These are phyloP conservation scores for Odobenus rosmarus DNA, from an alignment of 2,113 vertebrate species.

Conservation along the genomic window DNA sequence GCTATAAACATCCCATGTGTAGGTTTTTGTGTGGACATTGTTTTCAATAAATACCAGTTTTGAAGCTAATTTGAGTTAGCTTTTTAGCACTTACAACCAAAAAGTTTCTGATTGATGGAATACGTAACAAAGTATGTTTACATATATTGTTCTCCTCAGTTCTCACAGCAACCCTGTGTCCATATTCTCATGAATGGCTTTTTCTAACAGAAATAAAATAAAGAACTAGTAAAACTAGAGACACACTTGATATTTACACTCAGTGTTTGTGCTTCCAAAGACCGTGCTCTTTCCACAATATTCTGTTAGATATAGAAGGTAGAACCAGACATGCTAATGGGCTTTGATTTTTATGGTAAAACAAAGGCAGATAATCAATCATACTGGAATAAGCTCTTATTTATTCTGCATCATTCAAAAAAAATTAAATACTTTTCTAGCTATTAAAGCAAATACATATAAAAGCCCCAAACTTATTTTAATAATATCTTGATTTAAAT, in stretches of 20 bases:
- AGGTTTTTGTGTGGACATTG: background rate
- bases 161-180: background rate
- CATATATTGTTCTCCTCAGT: background rate
- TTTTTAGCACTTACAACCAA: background rate
- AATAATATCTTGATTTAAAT: background rate
- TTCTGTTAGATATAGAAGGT: background rate
- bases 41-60: background rate
- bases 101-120: background rate
- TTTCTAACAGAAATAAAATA: conserved; percentile 8
- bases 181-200: background rate
- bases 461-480: background rate
- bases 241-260: background rate
- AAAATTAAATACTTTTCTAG: background rate
- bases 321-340: background rate
- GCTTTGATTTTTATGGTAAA: conserved; percentile 23
- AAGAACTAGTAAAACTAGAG: background rate
- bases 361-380: background rate
- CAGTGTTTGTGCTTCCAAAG: background rate
- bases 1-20: background rate
- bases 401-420: background rate
- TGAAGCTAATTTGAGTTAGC: background rate
- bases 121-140: background rate
- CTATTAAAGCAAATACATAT: background rate
- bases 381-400: background rate
- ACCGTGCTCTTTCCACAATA: background rate